Percentiles rank a stretch among this genome's conserved stretches.
These are phyloP conservation scores for Berghia stephanieae DNA, from an alignment of 1,140 invertebrate genomes.

Conservation along the genomic window DNA sequence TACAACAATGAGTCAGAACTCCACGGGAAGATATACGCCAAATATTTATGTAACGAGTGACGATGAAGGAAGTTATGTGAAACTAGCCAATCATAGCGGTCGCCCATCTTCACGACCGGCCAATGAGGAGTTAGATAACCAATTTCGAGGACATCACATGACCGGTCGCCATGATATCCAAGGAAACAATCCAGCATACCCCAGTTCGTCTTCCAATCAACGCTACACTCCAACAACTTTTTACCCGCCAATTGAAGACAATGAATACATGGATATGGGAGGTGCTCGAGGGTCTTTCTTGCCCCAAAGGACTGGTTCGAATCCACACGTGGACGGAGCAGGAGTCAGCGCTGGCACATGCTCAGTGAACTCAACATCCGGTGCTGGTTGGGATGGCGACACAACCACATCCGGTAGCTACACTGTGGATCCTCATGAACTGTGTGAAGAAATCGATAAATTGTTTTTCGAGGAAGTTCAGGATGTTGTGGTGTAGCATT, in stretches of 20 bases:
- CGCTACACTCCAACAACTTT: neutral
- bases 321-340: conserved; percentile 9
- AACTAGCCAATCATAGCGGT: neutral
- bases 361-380: conserved; percentile 3
- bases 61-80: conserved; percentile 1
- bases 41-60: conserved; percentile 8
- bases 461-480: conserved; percentile 43
- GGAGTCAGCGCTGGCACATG: conserved; percentile 16
- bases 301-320: conserved; percentile 25
- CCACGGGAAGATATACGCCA: neutral
- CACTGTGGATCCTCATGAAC: conserved; percentile 50
- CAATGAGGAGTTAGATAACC: neutral
- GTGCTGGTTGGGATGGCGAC: conserved; percentile 41
- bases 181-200: too few species aligned
- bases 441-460: conserved; percentile 51
- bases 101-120: neutral
- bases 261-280: conserved; percentile 40
- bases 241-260: neutral
- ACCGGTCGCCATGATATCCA: too few species aligned
- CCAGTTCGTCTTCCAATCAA: too few species aligned
- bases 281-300: neutral
- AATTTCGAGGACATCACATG: too few species aligned
- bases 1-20: neutral
- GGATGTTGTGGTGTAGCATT: conserved; percentile 37
- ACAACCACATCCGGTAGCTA: conserved; percentile 62